phyloP scores from a whole-genome alignment of 2,888 invertebrate genomes.

The Pristionchus mayeri region DNA sequence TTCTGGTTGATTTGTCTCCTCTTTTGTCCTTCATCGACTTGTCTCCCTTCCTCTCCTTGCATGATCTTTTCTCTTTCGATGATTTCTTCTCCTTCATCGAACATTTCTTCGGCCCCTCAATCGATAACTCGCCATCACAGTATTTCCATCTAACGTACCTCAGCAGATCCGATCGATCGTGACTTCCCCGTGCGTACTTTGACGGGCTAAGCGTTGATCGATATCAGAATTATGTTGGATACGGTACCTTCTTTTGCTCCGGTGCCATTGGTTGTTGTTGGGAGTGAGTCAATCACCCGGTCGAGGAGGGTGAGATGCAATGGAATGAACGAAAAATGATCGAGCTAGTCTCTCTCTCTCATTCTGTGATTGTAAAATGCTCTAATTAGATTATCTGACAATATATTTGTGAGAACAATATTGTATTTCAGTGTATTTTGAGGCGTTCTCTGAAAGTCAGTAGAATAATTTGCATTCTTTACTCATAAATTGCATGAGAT shows the following conservation, averaged over 20 bases:
- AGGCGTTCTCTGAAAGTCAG: neutral
- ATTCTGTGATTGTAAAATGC: neutral
- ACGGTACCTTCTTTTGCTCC: constrained; percentile 22
- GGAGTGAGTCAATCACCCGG: neutral
- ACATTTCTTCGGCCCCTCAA: neutral
- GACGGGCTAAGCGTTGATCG: neutral
- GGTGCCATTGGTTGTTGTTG: neutral
- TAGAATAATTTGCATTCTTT: neutral
- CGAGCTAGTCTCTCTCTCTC: neutral
- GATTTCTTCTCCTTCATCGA: constrained; percentile 5
- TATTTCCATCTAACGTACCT: constrained; percentile 14
- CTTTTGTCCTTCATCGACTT: neutral
- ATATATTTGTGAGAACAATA: neutral
- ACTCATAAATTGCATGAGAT: constrained; percentile 27
- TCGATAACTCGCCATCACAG: neutral
- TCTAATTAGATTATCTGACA: neutral
- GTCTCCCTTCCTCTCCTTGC: neutral
- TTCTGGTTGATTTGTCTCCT: neutral
- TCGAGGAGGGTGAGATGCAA: neutral
- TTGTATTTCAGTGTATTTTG: neutral
- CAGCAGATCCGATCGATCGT: constrained; percentile 25
- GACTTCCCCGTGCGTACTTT: constrained; percentile 16
- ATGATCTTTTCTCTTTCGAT: constrained; percentile 27
- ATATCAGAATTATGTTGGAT: constrained; percentile 3
- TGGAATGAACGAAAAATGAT: neutral